These are phyloP conservation scores for Synaphobranchus kaupii DNA, from an alignment of 2,797 vertebrate genomes.

Conservation along the genomic window DNA sequence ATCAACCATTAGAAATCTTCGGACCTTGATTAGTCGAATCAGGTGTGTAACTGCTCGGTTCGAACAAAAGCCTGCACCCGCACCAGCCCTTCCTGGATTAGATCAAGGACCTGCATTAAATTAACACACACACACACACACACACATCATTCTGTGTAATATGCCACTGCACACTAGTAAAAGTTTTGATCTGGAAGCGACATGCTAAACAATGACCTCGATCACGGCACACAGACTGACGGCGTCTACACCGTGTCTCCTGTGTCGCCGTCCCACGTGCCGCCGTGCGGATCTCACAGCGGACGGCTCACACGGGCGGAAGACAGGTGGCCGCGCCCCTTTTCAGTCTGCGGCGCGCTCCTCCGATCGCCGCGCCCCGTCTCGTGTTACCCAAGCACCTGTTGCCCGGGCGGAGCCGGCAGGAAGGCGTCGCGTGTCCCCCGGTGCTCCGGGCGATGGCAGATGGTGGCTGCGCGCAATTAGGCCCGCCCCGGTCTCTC, in stretches of 20 bases:
- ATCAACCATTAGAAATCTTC: too few species aligned
- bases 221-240: not conserved
- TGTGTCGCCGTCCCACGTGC: not conserved
- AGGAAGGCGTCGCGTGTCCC: constrained; percentile 31
- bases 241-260: not conserved
- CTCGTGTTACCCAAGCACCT: constrained; percentile 65
- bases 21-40: too few species aligned
- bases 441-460: constrained; percentile 44
- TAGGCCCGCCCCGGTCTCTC: constrained; percentile 45
- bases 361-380: constrained; percentile 51
- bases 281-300: not conserved
- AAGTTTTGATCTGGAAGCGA: not conserved
- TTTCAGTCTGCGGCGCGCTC: constrained; percentile 27
- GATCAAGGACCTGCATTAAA: not conserved
- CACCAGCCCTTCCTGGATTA: too few species aligned
- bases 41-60: too few species aligned
- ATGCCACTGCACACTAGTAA: not conserved
- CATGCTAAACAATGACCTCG: not conserved
- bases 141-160: not conserved
- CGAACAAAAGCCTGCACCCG: too few species aligned
- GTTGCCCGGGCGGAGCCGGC: constrained; percentile 44
- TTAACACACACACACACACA: not conserved
- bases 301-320: not conserved
- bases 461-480: constrained; percentile 56
- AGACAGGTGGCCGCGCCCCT: not conserved